A percentile compares a stretch with the other conserved stretches of the same genome.
phyloP scores from a whole-genome alignment of 2,113 vertebrate genomes.

The Lagopus muta region DNA sequence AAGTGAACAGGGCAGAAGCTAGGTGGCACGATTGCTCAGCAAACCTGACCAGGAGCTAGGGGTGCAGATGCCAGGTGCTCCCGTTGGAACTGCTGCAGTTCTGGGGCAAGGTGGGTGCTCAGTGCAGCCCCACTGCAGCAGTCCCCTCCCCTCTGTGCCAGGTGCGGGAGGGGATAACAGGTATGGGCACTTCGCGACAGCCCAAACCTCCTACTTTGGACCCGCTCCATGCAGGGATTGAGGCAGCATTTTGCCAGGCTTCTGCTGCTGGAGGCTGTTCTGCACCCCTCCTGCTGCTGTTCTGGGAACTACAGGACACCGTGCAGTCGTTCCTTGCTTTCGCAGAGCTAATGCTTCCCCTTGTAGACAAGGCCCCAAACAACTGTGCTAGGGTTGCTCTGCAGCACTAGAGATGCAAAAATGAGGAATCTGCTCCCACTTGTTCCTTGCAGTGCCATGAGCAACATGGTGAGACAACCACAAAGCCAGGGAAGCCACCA shows the following conservation, averaged over 20 bases:
- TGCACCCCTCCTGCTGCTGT: background rate
- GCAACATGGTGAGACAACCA: background rate
- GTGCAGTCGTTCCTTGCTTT: background rate
- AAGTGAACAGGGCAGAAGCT: background rate
- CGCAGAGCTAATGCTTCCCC: background rate
- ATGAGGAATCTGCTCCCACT: background rate
- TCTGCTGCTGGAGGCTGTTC: background rate
- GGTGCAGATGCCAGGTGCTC: background rate
- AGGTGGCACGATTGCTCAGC: background rate
- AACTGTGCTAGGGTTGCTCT: background rate
- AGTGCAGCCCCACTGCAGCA: background rate
- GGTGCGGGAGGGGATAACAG: background rate
- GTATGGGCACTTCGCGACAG: background rate
- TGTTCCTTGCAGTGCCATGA: fast-evolving
- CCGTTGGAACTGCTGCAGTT: background rate
- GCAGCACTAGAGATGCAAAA: fast-evolving
- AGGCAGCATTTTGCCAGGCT: background rate
- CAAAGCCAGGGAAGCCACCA: too few species aligned
- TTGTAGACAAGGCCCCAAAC: fast-evolving
- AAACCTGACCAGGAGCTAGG: fast-evolving
- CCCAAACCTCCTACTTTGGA: background rate
- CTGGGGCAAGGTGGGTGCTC: background rate
- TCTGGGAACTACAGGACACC: background rate
- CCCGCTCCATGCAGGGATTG: fast-evolving
- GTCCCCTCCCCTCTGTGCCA: background rate